Conservation (phyloP, 2,888 invertebrate genomes). For the Gandaritis pyraliata region DNA sequence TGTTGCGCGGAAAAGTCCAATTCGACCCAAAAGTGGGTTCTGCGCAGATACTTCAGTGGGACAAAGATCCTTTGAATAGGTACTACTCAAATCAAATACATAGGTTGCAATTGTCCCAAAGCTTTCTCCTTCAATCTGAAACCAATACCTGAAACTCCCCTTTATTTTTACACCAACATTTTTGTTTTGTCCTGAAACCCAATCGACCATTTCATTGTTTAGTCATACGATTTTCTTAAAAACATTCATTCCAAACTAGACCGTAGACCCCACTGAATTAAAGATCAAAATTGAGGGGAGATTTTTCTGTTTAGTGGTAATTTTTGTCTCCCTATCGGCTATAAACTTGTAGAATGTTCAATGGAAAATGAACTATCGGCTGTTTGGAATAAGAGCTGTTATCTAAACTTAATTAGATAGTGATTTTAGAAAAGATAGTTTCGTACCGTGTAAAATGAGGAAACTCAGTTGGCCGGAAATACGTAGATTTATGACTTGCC, state of each 20-base stretch:
- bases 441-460: conserved; percentile 9
- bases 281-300: neutral
- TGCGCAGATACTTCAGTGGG: too few species aligned
- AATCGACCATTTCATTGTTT: conserved; percentile 20
- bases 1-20: too few species aligned
- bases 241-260: conserved; percentile 1
- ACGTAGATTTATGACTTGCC: neutral
- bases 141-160: conserved; percentile 21
- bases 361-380: conserved; percentile 1
- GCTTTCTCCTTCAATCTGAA: conserved; percentile 17
- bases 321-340: conserved; percentile 16
- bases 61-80: too few species aligned
- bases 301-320: conserved; percentile 12
- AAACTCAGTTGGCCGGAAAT: conserved; percentile 6
- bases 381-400: neutral
- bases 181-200: conserved; percentile 27
- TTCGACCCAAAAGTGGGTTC: too few species aligned
- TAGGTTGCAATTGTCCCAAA: too few species aligned
- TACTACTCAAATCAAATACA: too few species aligned
- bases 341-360: conserved; percentile 16
- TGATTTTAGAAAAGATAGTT: conserved; percentile 12
- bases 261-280: conserved; percentile 1
- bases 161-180: conserved; percentile 21
- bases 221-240: conserved; percentile 22
- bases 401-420: conserved; percentile 1